Evolutionary conservation across 2,113 vertebrate species (phyloP), one percentile per base, ranked within the genome.

Genomic region (Chamaea fasciata): DNA sequence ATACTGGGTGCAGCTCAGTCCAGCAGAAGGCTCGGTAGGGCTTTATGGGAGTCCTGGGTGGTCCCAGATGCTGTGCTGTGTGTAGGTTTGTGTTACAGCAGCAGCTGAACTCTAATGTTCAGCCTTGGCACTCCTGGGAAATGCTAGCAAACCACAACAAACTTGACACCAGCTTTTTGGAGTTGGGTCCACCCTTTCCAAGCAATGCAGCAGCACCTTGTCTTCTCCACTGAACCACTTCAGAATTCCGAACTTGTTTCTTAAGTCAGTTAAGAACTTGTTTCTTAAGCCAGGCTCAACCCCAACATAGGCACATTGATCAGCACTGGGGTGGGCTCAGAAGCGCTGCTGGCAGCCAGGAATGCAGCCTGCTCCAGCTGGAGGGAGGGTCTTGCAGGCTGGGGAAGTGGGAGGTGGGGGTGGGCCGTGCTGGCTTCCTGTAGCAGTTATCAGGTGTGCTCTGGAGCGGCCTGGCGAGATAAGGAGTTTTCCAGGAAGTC

Each of bases 401-500:
- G 60, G 57, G 50, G 55, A 79, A 68, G 31, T 42, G 90, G 84
- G 73, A 65, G 64, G 37, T 1, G 39, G 82, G 68, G 50, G 70
- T 76, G 71, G 46, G 81, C 23, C 22, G 18, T 35, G 35, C 69
- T 90, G 0, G 15, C 92, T 97, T 97, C 97, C 97, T 97, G 96
- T 95, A 83, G 15, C 49, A 68, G 81, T 95, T 97, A 97, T 97
- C 96, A 97, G 95, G 96, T 95, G 93, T 91, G 47, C 52, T 96
- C 73, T 93, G 94, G 84, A 95, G 97, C 98, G 98, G 98, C 96
- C 86, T 80, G 46, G 64, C 5, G 89, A 98, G 98, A 98, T 99
- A 98, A 98, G 97, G 87, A 90, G 30, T 95, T 97, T 95, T 92
- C 95, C 98, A 98, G 98, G 98, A 99, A 98, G 98, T 98, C 90